These are phyloP conservation scores for Atherix ibis DNA, from an alignment of 2,888 invertebrate species.

Conservation along the genomic window DNA sequence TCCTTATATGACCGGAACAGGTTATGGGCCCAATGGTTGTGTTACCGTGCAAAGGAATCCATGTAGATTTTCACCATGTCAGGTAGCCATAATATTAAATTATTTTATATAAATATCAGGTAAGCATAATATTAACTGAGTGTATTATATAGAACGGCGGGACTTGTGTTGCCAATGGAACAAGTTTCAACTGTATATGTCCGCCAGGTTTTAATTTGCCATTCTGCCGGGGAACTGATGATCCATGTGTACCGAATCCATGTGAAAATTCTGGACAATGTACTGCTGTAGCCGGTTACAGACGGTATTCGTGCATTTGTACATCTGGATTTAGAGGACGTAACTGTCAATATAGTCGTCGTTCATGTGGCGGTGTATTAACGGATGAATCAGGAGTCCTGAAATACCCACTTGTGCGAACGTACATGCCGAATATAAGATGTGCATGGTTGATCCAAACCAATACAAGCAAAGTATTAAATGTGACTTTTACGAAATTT, in stretches of 20 bases:
- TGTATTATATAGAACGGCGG: conserved; percentile 46
- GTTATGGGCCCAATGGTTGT: conserved; percentile 68
- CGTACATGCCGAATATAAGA: conserved; percentile 45
- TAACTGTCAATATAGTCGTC: conserved; percentile 42
- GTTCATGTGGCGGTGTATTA: conserved; percentile 46
- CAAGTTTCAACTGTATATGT: conserved; percentile 21
- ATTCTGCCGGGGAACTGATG: conserved; percentile 41
- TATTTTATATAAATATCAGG: too few species aligned
- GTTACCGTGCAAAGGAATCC: conserved; percentile 26
- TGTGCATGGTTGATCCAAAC: conserved; percentile 73
- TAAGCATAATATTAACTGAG: too few species aligned
- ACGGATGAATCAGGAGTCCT: conserved; percentile 39
- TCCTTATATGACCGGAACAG: conserved; percentile 58
- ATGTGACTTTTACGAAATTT: conserved; percentile 64
- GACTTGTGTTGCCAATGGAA: conserved; percentile 19
- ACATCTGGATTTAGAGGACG: conserved; percentile 46
- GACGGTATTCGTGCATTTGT: too few species aligned
- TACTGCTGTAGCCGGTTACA: too few species aligned
- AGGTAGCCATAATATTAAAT: conserved; percentile 18
- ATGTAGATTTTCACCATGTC: conserved; percentile 41
- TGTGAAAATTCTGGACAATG: conserved; percentile 75
- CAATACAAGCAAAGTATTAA: conserved; percentile 51
- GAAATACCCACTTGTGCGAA: conserved; percentile 40
- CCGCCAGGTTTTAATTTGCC: conserved; percentile 30
- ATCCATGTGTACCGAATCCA: conserved; percentile 54